phyloP scores from a whole-genome alignment of 2,888 invertebrate species.

The Cataglyphis cursor region DNA sequence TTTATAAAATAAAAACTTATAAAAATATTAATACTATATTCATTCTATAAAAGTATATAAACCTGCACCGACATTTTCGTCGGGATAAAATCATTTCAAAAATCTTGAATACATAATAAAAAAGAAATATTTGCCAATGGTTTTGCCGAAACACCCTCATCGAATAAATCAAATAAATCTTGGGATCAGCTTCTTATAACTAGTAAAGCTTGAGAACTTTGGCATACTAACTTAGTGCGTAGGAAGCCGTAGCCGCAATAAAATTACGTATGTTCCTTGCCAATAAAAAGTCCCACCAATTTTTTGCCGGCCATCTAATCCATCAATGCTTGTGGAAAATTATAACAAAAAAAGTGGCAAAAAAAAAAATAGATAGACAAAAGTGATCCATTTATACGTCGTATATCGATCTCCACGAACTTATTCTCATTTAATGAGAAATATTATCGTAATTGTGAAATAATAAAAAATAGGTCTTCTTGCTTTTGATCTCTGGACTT shows the following conservation, averaged over 20 bases:
- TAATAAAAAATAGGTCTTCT: neutral
- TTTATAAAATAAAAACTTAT: neutral
- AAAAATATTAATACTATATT: neutral
- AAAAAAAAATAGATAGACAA: conserved; percentile 5
- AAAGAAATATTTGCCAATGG: neutral
- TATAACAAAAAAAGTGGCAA: neutral
- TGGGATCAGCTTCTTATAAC: neutral
- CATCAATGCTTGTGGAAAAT: conserved; percentile 7
- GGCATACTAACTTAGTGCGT: neutral
- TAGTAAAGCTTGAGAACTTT: neutral
- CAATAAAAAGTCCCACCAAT: neutral
- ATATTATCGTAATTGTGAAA: neutral
- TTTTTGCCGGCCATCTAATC: conserved; percentile 1
- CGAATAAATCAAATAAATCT: conserved; percentile 26
- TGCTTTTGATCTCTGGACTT: neutral
- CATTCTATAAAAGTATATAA: neutral
- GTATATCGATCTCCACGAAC: neutral
- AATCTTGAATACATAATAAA: neutral
- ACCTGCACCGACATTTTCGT: neutral
- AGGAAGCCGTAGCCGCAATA: neutral
- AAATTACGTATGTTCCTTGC: neutral
- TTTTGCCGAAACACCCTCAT: neutral
- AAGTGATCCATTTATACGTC: neutral
- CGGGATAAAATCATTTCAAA: neutral
- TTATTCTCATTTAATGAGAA: conserved; percentile 8